Evolutionary conservation across 2,888 invertebrate species (phyloP).

Genomic region (Macrosiphum euphorbiae): DNA sequence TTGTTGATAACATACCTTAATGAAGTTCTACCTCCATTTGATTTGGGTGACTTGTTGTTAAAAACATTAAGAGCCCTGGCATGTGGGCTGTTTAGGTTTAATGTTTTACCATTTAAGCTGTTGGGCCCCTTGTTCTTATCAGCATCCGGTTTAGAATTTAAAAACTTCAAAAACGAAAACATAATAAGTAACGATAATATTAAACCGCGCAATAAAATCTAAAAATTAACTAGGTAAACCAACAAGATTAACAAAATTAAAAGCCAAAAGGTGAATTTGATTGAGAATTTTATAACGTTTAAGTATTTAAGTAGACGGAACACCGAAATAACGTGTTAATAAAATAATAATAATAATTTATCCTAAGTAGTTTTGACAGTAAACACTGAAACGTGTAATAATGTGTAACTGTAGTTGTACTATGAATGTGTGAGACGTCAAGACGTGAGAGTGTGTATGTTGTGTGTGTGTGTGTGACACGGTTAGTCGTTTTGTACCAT

Average conservation of each 20-base stretch:
- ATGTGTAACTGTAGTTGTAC: neutral
- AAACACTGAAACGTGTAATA: neutral
- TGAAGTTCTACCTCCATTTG: neutral
- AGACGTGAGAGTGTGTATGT: neutral
- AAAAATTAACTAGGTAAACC: neutral
- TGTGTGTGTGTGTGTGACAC: neutral
- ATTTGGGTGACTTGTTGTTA: conserved; percentile 8
- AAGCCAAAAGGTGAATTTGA: neutral
- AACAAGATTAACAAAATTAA: neutral
- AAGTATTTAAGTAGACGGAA: neutral
- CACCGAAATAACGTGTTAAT: neutral
- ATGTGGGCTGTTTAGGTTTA: conserved; percentile 30
- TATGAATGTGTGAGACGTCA: too few relatives aligned
- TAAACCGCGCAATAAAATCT: neutral
- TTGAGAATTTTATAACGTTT: neutral
- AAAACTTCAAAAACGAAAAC: conserved; percentile 60
- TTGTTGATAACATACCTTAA: conserved; percentile 29
- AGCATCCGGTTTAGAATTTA: conserved; percentile 44
- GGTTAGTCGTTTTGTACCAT: neutral
- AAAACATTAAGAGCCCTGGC: conserved; percentile 44
- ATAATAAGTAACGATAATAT: neutral
- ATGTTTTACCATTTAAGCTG: conserved; percentile 26
- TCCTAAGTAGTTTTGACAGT: neutral
- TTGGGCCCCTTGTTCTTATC: conserved; percentile 19
- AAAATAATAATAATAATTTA: too few relatives aligned